phyloP scores from a whole-genome alignment of 2,797 vertebrate genomes.

The Alosa sapidissima region DNA sequence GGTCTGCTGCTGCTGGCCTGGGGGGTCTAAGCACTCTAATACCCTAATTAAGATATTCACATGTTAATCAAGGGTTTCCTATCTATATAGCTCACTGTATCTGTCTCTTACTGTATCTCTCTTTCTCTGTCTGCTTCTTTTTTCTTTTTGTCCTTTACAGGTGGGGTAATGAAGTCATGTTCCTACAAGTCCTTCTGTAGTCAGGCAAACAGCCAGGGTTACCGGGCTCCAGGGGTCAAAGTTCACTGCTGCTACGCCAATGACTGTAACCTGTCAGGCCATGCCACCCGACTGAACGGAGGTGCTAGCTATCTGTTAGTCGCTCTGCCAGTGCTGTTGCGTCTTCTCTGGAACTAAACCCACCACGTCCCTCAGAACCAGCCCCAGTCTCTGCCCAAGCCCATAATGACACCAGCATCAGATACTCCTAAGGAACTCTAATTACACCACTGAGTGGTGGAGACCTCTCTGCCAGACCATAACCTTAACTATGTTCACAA shows the following conservation, averaged over 20 bases:
- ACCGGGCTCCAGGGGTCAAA: constrained; percentile 77
- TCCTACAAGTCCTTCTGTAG: constrained; percentile 89
- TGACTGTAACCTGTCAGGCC: constrained; percentile 80
- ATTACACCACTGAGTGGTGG: background rate
- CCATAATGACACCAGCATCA: background rate
- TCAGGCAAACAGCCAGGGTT: constrained; percentile 81
- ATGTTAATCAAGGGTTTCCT: background rate
- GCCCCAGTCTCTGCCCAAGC: background rate
- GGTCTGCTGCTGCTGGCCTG: constrained; percentile 32
- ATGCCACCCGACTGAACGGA: constrained; percentile 56
- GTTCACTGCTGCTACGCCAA: constrained; percentile 87
- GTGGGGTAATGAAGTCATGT: constrained; percentile 89
- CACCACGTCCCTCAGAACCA: background rate
- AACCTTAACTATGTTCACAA: background rate
- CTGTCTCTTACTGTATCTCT: background rate
- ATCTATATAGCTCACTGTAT: background rate
- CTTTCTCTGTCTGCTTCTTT: constrained; percentile 32
- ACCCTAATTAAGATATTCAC: constrained; percentile 34
- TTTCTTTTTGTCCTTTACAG: constrained; percentile 57
- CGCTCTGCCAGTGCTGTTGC: constrained; percentile 59
- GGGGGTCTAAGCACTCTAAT: constrained; percentile 42
- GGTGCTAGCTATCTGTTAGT: constrained; percentile 62
- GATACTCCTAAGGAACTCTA: constrained; percentile 11
- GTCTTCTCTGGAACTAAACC: constrained; percentile 55
- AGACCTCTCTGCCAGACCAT: background rate